Conservation (phyloP, 2,888 invertebrate species). For the Ecdyonurus torrentis region DNA sequence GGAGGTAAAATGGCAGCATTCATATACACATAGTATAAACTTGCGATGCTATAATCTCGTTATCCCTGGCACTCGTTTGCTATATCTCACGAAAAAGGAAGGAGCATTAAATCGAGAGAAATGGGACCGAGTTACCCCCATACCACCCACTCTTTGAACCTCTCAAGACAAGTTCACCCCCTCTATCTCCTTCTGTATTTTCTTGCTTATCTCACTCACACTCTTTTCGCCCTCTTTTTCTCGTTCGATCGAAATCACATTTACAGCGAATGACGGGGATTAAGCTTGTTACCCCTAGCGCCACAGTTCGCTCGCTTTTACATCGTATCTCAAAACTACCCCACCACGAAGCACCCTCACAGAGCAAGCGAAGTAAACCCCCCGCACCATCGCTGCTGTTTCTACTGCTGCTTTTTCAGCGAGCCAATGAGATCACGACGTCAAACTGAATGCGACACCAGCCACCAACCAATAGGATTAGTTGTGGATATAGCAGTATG, state of each 20-base stretch:
- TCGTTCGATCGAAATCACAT: slow-evolving; percentile 1
- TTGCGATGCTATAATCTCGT: neutral
- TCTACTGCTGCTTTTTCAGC: slow-evolving; percentile 5
- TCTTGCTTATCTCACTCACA: neutral
- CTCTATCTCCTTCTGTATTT: neutral
- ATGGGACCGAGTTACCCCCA: neutral
- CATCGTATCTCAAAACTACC: neutral
- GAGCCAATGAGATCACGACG: slow-evolving; percentile 17
- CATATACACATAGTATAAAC: no score
- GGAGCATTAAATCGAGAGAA: slow-evolving; percentile 3
- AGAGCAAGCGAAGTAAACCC: neutral
- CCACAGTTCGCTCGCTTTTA: neutral
- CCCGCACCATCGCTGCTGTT: neutral
- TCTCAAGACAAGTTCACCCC: neutral
- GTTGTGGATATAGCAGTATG: slow-evolving; percentile 7
- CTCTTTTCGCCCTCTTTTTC: no score
- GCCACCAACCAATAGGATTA: slow-evolving; percentile 16
- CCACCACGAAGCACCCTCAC: neutral
- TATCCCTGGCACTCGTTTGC: neutral
- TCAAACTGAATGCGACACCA: slow-evolving; percentile 13
- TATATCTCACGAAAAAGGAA: no score
- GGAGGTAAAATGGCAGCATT: slow-evolving; percentile 2
- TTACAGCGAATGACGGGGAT: slow-evolving; percentile 2
- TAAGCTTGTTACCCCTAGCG: neutral
- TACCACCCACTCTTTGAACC: neutral